These are phyloP conservation scores for Leptatherina wallacei DNA, from an alignment of 2,797 vertebrate genomes.

Conservation along the genomic window DNA sequence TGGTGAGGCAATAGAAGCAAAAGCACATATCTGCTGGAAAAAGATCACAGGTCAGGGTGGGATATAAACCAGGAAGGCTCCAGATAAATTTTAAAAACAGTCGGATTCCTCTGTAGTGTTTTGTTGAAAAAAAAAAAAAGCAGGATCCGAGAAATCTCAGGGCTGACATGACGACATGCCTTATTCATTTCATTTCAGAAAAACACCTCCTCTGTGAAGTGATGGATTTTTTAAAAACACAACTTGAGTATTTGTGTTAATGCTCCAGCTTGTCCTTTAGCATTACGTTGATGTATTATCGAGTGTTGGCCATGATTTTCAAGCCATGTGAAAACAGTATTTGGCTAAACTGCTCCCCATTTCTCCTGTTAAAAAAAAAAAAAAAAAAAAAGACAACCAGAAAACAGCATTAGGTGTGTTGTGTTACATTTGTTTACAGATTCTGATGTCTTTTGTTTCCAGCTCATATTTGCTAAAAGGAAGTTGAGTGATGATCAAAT, in stretches of 20 bases:
- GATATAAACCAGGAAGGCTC: conserved; percentile 48
- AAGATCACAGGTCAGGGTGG: conserved; percentile 49
- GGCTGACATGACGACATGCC: conserved; percentile 74
- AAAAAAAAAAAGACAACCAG: conserved; percentile 29
- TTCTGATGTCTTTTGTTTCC: conserved; percentile 50
- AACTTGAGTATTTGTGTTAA: conserved; percentile 58
- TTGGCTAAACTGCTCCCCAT: conserved; percentile 70
- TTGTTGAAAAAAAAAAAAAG: conserved; percentile 62
- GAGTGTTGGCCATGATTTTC: conserved; percentile 54
- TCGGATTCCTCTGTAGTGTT: conserved; percentile 81
- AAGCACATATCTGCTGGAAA: conserved; percentile 58
- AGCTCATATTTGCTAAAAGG: conserved; percentile 43
- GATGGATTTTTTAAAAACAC: conserved; percentile 40
- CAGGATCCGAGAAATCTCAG: conserved; percentile 59
- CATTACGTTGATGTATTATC: conserved; percentile 52
- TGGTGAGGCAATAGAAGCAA: conserved; percentile 61
- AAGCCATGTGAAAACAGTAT: conserved; percentile 68
- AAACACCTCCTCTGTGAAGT: conserved; percentile 64
- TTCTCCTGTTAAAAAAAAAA: conserved; percentile 40
- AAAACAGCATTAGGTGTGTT: conserved; percentile 64
- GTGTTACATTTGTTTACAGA: conserved; percentile 56
- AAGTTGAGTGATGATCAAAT: conserved; percentile 35
- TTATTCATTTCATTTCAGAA: conserved; percentile 67
- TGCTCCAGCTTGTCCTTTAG: conserved; percentile 62
- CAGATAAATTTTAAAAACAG: conserved; percentile 51